Evolutionary conservation across 2,888 invertebrate genomes (phyloP).

Genomic region (Odontomyia ornata): DNA sequence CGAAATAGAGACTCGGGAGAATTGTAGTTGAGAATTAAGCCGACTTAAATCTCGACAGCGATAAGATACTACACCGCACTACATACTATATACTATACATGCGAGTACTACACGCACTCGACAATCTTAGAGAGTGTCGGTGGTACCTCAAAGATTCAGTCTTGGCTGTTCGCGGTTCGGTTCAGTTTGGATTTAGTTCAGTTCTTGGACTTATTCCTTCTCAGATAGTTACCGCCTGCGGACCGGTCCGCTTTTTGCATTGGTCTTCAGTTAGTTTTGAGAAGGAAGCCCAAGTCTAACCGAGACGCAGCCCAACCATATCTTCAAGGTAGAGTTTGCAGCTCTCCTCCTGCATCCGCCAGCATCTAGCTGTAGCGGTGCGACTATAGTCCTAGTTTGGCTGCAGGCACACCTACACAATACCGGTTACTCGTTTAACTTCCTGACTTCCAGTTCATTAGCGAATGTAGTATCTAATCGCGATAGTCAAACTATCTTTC

Average conservation of each 20-base stretch:
- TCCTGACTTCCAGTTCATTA: background rate
- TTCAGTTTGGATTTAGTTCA: slow-evolving; percentile 34
- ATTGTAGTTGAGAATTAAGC: slow-evolving; percentile 4
- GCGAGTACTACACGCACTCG: slow-evolving; percentile 35
- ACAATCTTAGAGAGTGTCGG: slow-evolving; percentile 27
- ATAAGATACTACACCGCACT: slow-evolving; percentile 20
- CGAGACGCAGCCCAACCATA: background rate
- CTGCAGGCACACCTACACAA: slow-evolving; percentile 13
- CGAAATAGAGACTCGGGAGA: background rate
- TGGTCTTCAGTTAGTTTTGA: slow-evolving; percentile 31
- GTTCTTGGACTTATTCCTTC: slow-evolving; percentile 41
- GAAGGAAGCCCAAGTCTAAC: slow-evolving; percentile 27
- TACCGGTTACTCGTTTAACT: slow-evolving; percentile 13
- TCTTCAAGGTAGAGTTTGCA: slow-evolving; percentile 4
- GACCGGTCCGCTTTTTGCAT: slow-evolving; percentile 37
- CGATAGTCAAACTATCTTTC: background rate
- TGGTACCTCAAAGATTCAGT: slow-evolving; percentile 21
- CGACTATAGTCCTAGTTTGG: background rate
- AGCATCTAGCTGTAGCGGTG: slow-evolving; percentile 9
- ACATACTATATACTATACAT: slow-evolving; percentile 16
- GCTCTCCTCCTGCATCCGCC: background rate
- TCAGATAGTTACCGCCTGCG: slow-evolving; percentile 28
- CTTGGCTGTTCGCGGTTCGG: slow-evolving; percentile 33
- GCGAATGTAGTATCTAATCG: background rate
- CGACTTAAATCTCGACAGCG: slow-evolving; percentile 23